Evolutionary conservation across 2,113 vertebrate genomes (phyloP).

Genomic region (Romanogobio albipinnatus): DNA sequence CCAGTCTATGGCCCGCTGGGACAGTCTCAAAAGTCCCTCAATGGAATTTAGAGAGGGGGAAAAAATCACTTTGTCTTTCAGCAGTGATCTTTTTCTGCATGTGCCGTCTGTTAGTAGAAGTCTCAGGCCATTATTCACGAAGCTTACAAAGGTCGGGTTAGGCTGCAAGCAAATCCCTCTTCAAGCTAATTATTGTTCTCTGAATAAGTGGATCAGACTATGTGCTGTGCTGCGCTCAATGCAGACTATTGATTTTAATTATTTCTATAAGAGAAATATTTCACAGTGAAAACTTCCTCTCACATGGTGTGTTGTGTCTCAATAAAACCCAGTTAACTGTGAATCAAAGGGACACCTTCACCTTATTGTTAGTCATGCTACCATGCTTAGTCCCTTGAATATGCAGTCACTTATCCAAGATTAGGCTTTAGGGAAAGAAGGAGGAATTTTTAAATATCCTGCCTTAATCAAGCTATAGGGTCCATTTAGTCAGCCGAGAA

Average conservation of each 20-base stretch:
- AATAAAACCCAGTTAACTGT: slow-evolving; percentile 48
- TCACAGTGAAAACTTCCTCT: not conserved
- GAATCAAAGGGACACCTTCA: slow-evolving; percentile 42
- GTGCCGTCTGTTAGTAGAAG: slow-evolving; percentile 49
- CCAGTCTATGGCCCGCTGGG: slow-evolving; percentile 57
- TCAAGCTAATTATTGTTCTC: slow-evolving; percentile 69
- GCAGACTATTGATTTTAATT: slow-evolving; percentile 51
- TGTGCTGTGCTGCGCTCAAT: slow-evolving; percentile 39
- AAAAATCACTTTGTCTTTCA: slow-evolving; percentile 52
- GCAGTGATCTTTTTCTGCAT: slow-evolving; percentile 53
- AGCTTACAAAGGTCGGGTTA: slow-evolving; percentile 69
- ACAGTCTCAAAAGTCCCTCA: slow-evolving; percentile 63
- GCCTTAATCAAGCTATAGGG: slow-evolving; percentile 64
- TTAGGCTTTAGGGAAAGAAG: slow-evolving; percentile 60
- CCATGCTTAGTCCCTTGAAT: slow-evolving; percentile 58
- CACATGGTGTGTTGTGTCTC: slow-evolving; percentile 1
- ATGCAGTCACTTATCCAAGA: slow-evolving; percentile 60
- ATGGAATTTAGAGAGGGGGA: slow-evolving; percentile 52
- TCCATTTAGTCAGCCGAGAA: slow-evolving; percentile 44
- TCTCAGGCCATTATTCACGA: slow-evolving; percentile 52
- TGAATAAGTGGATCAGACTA: slow-evolving; percentile 59
- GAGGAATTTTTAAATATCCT: slow-evolving; percentile 59
- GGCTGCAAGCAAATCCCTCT: slow-evolving; percentile 68
- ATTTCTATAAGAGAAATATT: slow-evolving; percentile 40
- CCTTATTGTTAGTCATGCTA: slow-evolving; percentile 56